phyloP scores from a whole-genome alignment of 92 coral and sea anemone species.

The Chrysogorgia sp. region DNA sequence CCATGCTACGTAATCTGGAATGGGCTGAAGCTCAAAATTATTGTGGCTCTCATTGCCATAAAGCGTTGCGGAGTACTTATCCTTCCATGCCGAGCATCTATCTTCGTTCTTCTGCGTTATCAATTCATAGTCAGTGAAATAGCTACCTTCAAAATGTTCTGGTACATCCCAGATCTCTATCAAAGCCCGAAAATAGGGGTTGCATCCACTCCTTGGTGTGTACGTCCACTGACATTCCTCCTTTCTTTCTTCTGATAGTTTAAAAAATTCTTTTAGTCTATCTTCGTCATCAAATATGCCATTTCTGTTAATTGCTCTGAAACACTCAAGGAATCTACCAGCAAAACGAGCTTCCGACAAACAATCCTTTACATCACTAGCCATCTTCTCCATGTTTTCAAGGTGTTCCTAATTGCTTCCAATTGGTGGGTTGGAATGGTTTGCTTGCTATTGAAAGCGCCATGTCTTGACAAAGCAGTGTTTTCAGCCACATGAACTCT shows the following conservation, averaged over 20 bases:
- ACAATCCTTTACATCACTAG: slow-evolving; percentile 47
- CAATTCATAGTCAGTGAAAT: no score
- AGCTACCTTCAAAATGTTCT: no score
- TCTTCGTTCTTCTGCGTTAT: no score
- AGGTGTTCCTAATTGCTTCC: slow-evolving; percentile 48
- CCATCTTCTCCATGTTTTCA: slow-evolving; percentile 65
- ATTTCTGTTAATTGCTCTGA: slow-evolving; percentile 38
- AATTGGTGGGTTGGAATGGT: slow-evolving; percentile 32
- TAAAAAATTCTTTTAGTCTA: slow-evolving; percentile 53
- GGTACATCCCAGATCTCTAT: no score
- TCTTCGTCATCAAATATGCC: slow-evolving; percentile 62
- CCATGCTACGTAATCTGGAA: no score
- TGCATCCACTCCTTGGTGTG: slow-evolving; percentile 10
- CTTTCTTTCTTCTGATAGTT: slow-evolving; percentile 53
- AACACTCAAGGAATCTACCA: slow-evolving; percentile 54
- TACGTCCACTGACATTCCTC: slow-evolving; percentile 58
- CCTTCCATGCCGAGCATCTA: no score
- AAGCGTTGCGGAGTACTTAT: no score
- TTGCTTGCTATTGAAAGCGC: slow-evolving; percentile 57
- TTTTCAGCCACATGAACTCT: slow-evolving; percentile 67
- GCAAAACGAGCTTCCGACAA: slow-evolving; percentile 48
- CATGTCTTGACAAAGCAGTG: slow-evolving; percentile 61
- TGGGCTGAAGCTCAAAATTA: no score
- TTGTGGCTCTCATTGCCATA: no score
- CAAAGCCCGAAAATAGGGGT: no score